Evolutionary conservation across 92 coral and sea anemone species (phyloP), one percentile per base, ranked within the genome.

Genomic region (Porites divaricata): DNA sequence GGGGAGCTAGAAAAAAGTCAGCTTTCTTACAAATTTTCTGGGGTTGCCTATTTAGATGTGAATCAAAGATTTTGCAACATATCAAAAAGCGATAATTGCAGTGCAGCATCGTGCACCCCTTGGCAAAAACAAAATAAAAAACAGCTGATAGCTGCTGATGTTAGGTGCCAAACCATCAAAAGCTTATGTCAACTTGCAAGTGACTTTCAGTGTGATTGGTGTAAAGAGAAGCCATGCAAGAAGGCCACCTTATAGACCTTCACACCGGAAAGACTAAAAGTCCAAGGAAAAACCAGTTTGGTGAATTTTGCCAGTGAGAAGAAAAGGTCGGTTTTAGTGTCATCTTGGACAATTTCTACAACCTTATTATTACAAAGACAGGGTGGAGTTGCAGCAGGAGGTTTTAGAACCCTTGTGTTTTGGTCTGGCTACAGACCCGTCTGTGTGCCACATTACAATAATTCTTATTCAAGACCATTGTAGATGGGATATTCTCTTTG

Each of bases 401-500:
- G 63, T 4, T 63, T 74, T 63, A 82, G 72, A 72, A 67, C 45
- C 68, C 78, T 45, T 85, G 89, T 50, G 79, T 80, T 80, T 70
- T 72, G 86, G 86, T 82, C 64, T 49, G 65, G 72, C 72, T 72
- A 16, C 64, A 19, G 61, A 71, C 78, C 45, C 1, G 35, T 61
- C 76, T 69, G 26, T 50, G 72, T 63, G 52, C 53, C 67, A 61
- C 16, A 63, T 24, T 49, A 73, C 72, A 25, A 21, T 49, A 61
- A 14, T 53, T 61, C 66, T 58, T 69, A 13, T 56, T 61, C 45
- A 35, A 35, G 45, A 35, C 45, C 45, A 35, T 35, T 35, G 45
- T 35, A 50, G 25, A 21, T 22, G 85, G 69, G 14, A 70, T 67
- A 50, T 90, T 90, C 69, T 90, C 93, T 65, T 90, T 90, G 63